A percentile compares a stretch with the other conserved stretches of the same genome.
Conservation (phyloP, 1,140 invertebrate genomes). For the Drosophila ananassae region DNA sequence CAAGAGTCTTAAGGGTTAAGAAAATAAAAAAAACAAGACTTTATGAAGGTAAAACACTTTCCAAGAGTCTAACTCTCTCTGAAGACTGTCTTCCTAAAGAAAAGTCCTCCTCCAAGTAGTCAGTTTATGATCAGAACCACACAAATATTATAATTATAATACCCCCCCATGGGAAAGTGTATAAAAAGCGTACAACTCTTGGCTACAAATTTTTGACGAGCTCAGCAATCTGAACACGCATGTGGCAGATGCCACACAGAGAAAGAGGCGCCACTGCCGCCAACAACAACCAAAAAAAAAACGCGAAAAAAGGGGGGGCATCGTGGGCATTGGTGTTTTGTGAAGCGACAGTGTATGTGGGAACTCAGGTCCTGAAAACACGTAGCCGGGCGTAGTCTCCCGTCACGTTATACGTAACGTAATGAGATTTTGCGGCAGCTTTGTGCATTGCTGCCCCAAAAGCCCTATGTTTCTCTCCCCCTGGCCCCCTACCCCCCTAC, state of each 20-base stretch:
- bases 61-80: too few species aligned
- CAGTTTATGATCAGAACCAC: too few species aligned
- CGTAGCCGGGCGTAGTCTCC: constrained; percentile 49
- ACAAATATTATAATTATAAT: background rate
- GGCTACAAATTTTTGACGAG: constrained; percentile 56
- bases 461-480: background rate
- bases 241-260: constrained; percentile 27
- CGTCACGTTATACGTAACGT: constrained; percentile 67
- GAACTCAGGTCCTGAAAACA: constrained; percentile 30
- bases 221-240: constrained; percentile 60
- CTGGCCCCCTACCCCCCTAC: too few species aligned
- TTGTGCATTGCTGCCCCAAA: constrained; percentile 52
- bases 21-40: too few species aligned
- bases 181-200: constrained; percentile 26
- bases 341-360: background rate
- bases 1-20: too few species aligned
- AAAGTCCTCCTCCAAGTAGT: too few species aligned
- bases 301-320: background rate
- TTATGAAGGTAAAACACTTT: too few species aligned
- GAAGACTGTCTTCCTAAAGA: too few species aligned
- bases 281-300: background rate
- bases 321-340: background rate
- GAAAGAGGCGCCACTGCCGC: too few species aligned
- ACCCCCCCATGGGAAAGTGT: background rate
- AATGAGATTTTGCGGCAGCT: constrained; percentile 74